Base-by-base conservation (phyloP, 92 coral and sea anemone species). In the Montipora capitata region DNA sequence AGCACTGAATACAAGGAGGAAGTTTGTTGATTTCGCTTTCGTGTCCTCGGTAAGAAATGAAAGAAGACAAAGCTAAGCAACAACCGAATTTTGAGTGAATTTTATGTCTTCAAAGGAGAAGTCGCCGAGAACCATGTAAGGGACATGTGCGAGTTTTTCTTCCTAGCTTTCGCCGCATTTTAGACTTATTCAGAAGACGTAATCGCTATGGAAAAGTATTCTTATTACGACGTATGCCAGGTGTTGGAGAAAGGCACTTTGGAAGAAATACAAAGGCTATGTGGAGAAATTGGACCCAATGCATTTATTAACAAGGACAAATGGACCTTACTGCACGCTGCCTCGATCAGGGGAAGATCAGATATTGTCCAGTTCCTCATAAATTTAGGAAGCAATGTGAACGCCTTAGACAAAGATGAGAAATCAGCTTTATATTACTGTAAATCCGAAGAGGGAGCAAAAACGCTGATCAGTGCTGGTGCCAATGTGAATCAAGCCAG, bases 361-460 rank as follows among this genome's bases (percentile, higher is more conserved):
- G 91, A 80, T 87, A 67, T 87, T 41, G 17, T 73, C 8, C 79
- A 80, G 63, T 63, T 58, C 66, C 91, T 87, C 74, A 87, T 80
- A 69, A 27, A 42, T 8, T 66, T 11, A 75, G 90, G 90, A 77
- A 67, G 77, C 40, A 56, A 85, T 67, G 84, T 76, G 12, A 85
- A 85, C 77, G 62, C 54, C 42, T 83, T 76, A 39, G 84, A 85
- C 77, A 85, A 85, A 67, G 84, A 85, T 10, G 78, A 83, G 27
- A 85, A 85, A 85, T 77, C 90, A 65, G 84, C 90, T n/a, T 69
- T 85, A n/a, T 85, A 85, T 68, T 85, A 85, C 54, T 77, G 90
- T 61, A 59, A 48, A 35, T 85, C 90, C 27, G 56, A 51, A n/a
- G 77, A 77, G 45, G 78, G 14, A 27, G 90, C 84, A 6, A 77